Base-by-base conservation (phyloP, 2,888 invertebrate species). In the Heteromyza rotundicornis region DNA sequence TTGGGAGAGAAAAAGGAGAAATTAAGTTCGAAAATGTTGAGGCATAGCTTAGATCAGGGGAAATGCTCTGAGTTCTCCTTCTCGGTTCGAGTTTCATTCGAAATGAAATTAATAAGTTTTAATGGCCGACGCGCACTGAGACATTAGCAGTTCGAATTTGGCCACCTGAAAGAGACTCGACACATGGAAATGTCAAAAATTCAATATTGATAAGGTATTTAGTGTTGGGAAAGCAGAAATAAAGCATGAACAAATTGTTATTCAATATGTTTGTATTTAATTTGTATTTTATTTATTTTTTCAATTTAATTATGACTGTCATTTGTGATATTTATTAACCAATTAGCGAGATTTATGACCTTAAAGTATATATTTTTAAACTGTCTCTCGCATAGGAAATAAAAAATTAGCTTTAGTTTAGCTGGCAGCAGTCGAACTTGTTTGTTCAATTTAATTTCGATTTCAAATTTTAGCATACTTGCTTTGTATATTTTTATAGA, bases 21-120 rank as follows among this genome's bases (percentile, higher is more conserved):
- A 60, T 50, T 36, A 36, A 51, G 20, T 57, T 58, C 57, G 58
- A 58, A 51, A 22, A 24, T n/a, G 17, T n/a, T 2, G 19, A 17
- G 40, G 36, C 14, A 19, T n/a, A 7, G 36, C 51, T 49, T 50
- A 27, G 24, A 22, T 27, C 22, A n/a, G 20, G 22, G 47, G 36
- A 27, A 54, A 27, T 27, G 22, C 44, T 17, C 32, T 20, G 22
- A 40, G 56, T 27, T 27, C 27, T 5, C 10, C 10, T 27, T 5
- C 27, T 27, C 27, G 27, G 10, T 27, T 27, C 27, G 27, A 19
- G 22, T 16, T 20, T 51, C 17, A 17, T 53, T 59, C 59, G 59
- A 53, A 53, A 35, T 23, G 19, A 49, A 54, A 60, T 60, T 60
- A 60, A 61, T 61, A 57, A 61, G 57, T 44, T 61, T 61, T 57